Conservation (phyloP, 2,113 vertebrate species). For the Hylia prasina region DNA sequence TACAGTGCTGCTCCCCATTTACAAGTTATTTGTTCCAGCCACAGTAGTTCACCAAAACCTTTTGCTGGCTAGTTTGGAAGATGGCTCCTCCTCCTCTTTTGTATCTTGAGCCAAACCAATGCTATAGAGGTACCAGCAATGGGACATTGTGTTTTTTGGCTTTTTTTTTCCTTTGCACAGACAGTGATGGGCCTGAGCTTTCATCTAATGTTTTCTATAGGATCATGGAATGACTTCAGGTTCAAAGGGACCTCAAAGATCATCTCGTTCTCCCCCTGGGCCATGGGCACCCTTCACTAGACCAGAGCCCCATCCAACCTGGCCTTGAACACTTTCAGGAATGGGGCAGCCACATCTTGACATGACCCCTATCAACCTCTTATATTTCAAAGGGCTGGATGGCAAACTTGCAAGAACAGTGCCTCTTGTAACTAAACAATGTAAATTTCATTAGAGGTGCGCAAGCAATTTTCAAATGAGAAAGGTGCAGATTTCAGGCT, state of each 20-base stretch:
- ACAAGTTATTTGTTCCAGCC: background rate
- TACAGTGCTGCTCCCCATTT: background rate
- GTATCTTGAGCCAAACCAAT: background rate
- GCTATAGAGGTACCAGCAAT: background rate
- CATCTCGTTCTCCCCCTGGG: accelerated
- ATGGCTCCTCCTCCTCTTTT: background rate
- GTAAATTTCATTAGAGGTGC: background rate
- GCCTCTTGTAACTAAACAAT: background rate
- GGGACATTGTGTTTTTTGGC: background rate
- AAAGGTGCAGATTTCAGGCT: background rate
- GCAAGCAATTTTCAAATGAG: background rate
- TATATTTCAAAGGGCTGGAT: background rate
- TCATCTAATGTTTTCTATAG: background rate
- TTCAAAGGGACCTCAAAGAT: background rate
- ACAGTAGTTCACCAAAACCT: background rate
- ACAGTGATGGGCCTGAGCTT: background rate
- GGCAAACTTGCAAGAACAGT: background rate
- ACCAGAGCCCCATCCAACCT: background rate
- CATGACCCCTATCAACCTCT: background rate
- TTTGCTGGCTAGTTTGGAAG: background rate
- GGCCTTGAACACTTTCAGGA: background rate
- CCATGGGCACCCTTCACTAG: background rate
- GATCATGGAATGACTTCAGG: background rate
- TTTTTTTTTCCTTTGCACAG: background rate
- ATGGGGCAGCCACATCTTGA: background rate